Base-by-base conservation (phyloP, 2,113 vertebrate species). In the Pachyramphus minor region DNA sequence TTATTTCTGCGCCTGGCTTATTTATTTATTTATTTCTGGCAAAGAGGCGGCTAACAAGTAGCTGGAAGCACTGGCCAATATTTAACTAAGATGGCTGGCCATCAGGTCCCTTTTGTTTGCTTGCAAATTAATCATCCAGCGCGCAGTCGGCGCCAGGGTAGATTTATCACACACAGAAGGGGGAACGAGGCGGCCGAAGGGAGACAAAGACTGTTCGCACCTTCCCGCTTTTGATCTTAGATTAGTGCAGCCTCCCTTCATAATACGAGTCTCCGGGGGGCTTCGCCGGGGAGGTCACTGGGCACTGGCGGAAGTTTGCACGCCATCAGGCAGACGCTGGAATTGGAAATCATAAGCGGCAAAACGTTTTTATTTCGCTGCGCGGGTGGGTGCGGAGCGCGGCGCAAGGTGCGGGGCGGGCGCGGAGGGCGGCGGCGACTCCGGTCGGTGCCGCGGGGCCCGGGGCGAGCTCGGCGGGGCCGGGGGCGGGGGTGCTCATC, bases 121-220 rank as follows among this genome's bases (percentile, higher is more conserved):
- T 98, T 97, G 99, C 97, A 99, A 99, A 99, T 99, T 98, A 99
- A 98, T 98, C 98, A 97, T 96, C 97, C 97, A 97, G 98, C 98
- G 98, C 98, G 94, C 94, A 97, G 97, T 98, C 97, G 98, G 98
- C 98, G 98, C 97, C 98, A 98, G 97, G 96, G 97, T 96, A 97
- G 97, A 97, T 98, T 98, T 98, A 98, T 98, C 98, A 96, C 97
- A 96, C 97, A 97, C 97, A 93, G 90, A 97, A 98, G 97, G 97
- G 97, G 96, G 97, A 97, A 95, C 90, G 96, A 94, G 97, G 97
- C 97, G 93, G 97, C 96, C 90, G 97, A 93, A 96, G 96, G 96
- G 97, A 98, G 97, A 98, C 98, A 98, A 98, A 98, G 98, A 94
- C 96, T 97, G 95, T 98, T 98, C 98, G 97, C 98, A 98, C 98